Evolutionary conservation across 2,113 vertebrate genomes (phyloP), one percentile per base, ranked within the genome.

Genomic region (Cricetomys ansorgei): DNA sequence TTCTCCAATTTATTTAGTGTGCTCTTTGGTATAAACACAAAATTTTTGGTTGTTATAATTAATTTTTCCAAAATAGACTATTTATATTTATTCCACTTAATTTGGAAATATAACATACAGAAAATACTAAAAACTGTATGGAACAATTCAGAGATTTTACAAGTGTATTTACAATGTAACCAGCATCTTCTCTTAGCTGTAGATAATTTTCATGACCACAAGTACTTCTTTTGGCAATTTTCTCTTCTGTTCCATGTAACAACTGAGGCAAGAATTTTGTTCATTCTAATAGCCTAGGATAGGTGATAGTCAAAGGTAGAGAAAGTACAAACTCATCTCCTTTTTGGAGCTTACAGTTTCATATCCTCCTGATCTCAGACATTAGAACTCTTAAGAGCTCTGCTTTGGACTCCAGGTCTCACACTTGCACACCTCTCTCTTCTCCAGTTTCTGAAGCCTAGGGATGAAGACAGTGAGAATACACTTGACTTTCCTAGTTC

Each of bases 1-100:
- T 81, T 15, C 57, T 8, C 0, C 88, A 4, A 62, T 92, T 23
- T 23, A 70, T 1, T 57, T 90, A 92, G 17, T 48, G 17, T 53
- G 2, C 10, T 15, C 13, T 89, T 80, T 86, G 4, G 0, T 65
- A 72, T 86, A 59, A 62, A 21, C 0, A n/a, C 11, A 83, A 55
- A 27, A 1, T 21, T 89, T 90, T 85, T 19, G n/a, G 29, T 67
- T 88, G 9, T 43, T 59, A 81, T 84, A 59, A 77, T 95, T 96
- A 29, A 72, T 23, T 93, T 97, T 23, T 59, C 23, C 34, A 81
- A 81, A 13, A 65, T 45, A 10, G 1, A 87, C 57, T 80, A 57
- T 16, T 64, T 40, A 72, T 72, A 79, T 91, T 73, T 45, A 69
- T 93, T 45, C 45, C 2, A 91, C 67, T 88, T 64, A 29, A 70